These are phyloP conservation scores for Notiomystis cincta DNA, from an alignment of 2,113 vertebrate genomes.

Conservation along the genomic window DNA sequence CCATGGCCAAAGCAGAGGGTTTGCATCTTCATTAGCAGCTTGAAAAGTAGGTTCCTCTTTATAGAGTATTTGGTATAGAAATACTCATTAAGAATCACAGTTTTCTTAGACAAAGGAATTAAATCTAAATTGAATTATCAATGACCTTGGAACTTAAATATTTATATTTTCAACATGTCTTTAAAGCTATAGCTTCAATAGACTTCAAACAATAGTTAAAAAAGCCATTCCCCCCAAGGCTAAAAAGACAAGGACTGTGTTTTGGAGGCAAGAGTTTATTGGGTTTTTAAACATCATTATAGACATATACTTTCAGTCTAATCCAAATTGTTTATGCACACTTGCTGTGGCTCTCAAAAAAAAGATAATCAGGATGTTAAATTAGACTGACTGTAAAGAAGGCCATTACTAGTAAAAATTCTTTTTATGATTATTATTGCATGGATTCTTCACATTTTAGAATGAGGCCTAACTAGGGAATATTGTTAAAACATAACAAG, in stretches of 20 bases:
- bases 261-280: not conserved
- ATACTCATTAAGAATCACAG: not conserved
- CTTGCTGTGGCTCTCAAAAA: not conserved
- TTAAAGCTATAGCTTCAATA: not conserved
- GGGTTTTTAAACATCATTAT: not conserved
- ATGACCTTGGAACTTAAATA: slow-evolving; percentile 8
- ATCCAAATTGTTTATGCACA: not conserved
- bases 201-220: not conserved
- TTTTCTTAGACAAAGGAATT: slow-evolving; percentile 6
- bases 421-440: not conserved
- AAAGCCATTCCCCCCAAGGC: not conserved
- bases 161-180: not conserved
- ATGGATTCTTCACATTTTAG: not conserved
- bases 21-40: not conserved
- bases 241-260: not conserved
- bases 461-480: not conserved
- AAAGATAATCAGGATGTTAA: not conserved
- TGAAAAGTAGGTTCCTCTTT: not conserved
- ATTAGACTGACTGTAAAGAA: not conserved
- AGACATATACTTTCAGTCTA: not conserved
- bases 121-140: slow-evolving; percentile 21
- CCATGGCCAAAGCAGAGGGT: not conserved
- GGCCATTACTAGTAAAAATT: not conserved
- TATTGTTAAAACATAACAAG: not conserved
- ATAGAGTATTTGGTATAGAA: not conserved